These are phyloP conservation scores for Mystacides longicornis DNA, from an alignment of 2,888 invertebrate species.

Conservation along the genomic window DNA sequence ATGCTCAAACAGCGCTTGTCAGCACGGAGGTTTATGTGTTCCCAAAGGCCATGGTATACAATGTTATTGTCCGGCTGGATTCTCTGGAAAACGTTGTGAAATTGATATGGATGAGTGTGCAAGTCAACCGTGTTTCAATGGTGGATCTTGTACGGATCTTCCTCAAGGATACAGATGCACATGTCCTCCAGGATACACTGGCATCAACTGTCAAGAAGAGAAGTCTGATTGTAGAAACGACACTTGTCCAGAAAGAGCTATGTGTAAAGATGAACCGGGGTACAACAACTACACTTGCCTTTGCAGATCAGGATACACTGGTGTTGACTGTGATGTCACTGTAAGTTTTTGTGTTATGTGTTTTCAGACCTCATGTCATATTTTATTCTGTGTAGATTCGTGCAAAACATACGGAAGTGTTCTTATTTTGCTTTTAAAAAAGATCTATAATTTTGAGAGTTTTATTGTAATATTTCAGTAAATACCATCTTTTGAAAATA, in stretches of 20 bases:
- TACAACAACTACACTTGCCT: conserved; percentile 85
- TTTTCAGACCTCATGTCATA: neutral
- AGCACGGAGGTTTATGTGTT: conserved; percentile 85
- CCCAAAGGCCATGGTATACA: conserved; percentile 84
- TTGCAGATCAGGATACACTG: conserved; percentile 91
- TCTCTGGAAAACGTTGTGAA: conserved; percentile 88
- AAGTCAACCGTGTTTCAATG: conserved; percentile 89
- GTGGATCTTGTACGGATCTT: conserved; percentile 83
- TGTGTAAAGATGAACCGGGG: conserved; percentile 94
- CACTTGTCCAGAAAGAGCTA: conserved; percentile 90
- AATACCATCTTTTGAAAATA: too few relatives aligned
- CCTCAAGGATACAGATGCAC: conserved; percentile 90
- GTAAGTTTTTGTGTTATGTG: conserved; percentile 42
- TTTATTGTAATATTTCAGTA: too few relatives aligned
- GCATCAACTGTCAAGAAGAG: conserved; percentile 93
- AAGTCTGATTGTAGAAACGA: conserved; percentile 80
- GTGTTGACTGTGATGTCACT: conserved; percentile 83
- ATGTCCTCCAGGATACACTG: conserved; percentile 79
- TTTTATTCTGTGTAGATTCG: too few relatives aligned
- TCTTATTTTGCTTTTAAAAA: too few relatives aligned
- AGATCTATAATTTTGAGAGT: too few relatives aligned
- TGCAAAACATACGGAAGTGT: neutral
- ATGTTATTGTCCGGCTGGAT: conserved; percentile 92
- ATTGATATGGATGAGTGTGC: conserved; percentile 92
- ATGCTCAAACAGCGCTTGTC: conserved; percentile 81